These are phyloP conservation scores for Ganaspis sp. DNA, from an alignment of 1,140 invertebrate species.

Conservation along the genomic window DNA sequence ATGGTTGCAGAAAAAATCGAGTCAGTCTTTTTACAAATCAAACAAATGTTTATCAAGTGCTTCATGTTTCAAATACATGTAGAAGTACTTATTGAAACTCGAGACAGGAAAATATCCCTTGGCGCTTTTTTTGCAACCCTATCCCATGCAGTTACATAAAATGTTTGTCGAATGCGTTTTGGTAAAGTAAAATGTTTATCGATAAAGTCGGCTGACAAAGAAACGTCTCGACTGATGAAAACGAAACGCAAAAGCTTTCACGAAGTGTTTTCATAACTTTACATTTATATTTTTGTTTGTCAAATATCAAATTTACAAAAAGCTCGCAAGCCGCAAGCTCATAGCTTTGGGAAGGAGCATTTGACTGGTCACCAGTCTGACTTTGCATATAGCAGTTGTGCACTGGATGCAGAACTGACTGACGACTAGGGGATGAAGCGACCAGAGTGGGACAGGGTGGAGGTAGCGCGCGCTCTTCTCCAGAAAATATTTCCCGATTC, in stretches of 20 bases:
- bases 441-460: constrained; percentile 38
- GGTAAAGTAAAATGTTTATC: neutral
- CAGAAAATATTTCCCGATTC: constrained; percentile 57
- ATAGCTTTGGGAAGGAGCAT: neutral
- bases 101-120: no score
- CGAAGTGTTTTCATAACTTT: neutral
- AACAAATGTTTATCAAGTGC: no score
- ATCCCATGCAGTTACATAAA: no score
- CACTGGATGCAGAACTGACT: neutral
- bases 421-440: constrained; percentile 33
- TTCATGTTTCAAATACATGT: constrained; percentile 50
- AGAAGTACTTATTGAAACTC: no score
- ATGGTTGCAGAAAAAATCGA: no score
- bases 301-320: constrained; percentile 1
- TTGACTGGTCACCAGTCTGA: neutral
- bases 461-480: constrained; percentile 54
- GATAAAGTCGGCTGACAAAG: constrained; percentile 29
- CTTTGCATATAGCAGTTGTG: neutral
- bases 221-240: constrained; percentile 29
- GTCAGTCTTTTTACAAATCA: no score
- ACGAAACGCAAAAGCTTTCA: neutral
- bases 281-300: constrained; percentile 4
- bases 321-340: neutral
- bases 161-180: no score
- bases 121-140: no score